Evolutionary conservation across 2,888 invertebrate species (phyloP).

Genomic region (Drosophila parthenogenetica): DNA sequence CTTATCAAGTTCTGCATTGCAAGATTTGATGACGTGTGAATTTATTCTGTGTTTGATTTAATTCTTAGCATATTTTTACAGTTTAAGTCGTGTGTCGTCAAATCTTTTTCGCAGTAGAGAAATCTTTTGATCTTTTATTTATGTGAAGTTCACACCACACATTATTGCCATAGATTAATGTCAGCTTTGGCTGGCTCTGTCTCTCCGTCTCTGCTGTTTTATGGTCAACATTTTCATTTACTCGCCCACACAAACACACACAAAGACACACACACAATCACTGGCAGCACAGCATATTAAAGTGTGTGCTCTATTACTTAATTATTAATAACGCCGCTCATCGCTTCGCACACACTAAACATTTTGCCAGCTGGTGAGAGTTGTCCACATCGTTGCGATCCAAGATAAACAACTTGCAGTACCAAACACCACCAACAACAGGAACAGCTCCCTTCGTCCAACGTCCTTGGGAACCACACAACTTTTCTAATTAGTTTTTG

Average conservation of each 20-base stretch:
- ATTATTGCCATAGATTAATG: constrained; percentile 24
- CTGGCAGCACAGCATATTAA: constrained; percentile 25
- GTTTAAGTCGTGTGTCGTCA: no score
- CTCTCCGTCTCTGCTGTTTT: constrained; percentile 11
- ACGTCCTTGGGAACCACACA: constrained; percentile 47
- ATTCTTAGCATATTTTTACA: no score
- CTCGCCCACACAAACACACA: constrained; percentile 6
- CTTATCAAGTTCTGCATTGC: background rate
- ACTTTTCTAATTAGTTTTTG: constrained; percentile 77
- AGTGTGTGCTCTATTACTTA: constrained; percentile 69
- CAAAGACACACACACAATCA: background rate
- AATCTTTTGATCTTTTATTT: constrained; percentile 8
- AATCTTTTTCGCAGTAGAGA: background rate
- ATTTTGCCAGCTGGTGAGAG: constrained; percentile 41
- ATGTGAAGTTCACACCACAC: constrained; percentile 21
- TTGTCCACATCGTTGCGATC: constrained; percentile 45
- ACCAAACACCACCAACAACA: background rate
- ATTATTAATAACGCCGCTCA: constrained; percentile 69
- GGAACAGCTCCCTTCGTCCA: background rate
- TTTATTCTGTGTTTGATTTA: no score
- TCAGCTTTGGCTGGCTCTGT: constrained; percentile 10
- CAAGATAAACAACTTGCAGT: constrained; percentile 45
- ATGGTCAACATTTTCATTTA: constrained; percentile 42
- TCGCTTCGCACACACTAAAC: constrained; percentile 36
- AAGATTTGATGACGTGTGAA: no score